Conservation (phyloP, 2,113 vertebrate species). For the Tautogolabrus adspersus region DNA sequence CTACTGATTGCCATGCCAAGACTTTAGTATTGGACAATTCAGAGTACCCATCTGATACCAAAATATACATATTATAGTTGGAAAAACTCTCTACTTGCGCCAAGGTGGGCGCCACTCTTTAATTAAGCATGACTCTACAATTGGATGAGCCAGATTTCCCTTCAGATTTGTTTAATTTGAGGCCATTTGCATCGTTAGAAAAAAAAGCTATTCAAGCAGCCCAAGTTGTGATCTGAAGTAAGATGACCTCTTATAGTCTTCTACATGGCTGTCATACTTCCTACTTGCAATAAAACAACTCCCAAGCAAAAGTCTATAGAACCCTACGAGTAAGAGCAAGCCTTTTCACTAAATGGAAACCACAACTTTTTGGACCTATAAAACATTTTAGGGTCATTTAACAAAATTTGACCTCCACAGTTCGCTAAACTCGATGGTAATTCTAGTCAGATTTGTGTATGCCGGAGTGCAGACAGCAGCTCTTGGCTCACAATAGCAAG, state of each 20-base stretch:
- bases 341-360: slow-evolving; percentile 13
- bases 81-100: no score
- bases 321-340: background rate
- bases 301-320: background rate
- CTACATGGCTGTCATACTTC: no score
- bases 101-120: no score
- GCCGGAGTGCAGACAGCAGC: slow-evolving; percentile 63
- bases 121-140: background rate
- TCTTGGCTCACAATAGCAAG: slow-evolving; percentile 69
- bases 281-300: background rate
- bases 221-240: background rate
- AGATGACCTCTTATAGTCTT: no score
- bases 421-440: slow-evolving; percentile 46
- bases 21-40: no score
- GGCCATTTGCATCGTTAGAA: no score
- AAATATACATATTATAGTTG: no score
- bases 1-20: no score
- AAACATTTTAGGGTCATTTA: slow-evolving; percentile 19
- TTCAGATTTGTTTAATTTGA: slow-evolving; percentile 9
- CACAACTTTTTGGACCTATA: slow-evolving; percentile 8
- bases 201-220: background rate
- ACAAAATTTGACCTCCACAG: slow-evolving; percentile 36
- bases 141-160: slow-evolving; percentile 4
- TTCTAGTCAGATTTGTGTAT: slow-evolving; percentile 63
- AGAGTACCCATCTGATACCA: no score